A percentile compares a stretch with the other conserved stretches of the same genome.
Conservation (phyloP, 2,797 vertebrate genomes). For the Sebastes steindachneri region DNA sequence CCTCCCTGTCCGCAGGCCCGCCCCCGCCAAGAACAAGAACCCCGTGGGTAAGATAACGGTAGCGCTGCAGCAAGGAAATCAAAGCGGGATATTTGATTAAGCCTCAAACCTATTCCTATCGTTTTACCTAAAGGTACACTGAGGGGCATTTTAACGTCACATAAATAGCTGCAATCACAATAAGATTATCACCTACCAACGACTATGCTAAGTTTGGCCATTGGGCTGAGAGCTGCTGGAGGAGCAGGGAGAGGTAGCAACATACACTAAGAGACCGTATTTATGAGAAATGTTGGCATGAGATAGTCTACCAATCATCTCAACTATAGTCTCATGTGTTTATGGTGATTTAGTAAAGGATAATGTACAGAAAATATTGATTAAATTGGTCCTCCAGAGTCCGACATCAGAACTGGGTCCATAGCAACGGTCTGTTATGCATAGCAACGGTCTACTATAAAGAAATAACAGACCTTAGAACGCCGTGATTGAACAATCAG, state of each 20-base stretch:
- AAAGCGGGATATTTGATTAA: background rate
- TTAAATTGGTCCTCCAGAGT: too few species aligned
- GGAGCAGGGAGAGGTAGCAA: background rate
- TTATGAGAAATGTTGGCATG: background rate
- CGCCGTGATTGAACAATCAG: too few species aligned
- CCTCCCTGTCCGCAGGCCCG: constrained; percentile 95
- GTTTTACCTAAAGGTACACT: background rate
- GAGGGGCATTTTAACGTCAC: background rate
- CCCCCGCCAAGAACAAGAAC: constrained; percentile 93
- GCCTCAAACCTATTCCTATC: background rate
- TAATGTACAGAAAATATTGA: too few species aligned
- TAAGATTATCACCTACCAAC: background rate
- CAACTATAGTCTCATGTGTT: background rate
- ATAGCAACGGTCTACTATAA: too few species aligned
- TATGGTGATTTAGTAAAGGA: background rate
- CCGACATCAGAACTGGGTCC: too few species aligned
- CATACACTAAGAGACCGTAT: background rate
- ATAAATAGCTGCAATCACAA: background rate
- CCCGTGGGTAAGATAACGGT: constrained; percentile 74
- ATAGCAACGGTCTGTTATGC: too few species aligned
- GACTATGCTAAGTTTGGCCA: background rate
- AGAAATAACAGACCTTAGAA: too few species aligned
- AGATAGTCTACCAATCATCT: background rate
- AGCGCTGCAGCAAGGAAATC: background rate
- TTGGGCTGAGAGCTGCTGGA: background rate